Evolutionary conservation across 2,888 invertebrate species (phyloP), one percentile per base, ranked within the genome.

Genomic region (Blomia tropicalis): DNA sequence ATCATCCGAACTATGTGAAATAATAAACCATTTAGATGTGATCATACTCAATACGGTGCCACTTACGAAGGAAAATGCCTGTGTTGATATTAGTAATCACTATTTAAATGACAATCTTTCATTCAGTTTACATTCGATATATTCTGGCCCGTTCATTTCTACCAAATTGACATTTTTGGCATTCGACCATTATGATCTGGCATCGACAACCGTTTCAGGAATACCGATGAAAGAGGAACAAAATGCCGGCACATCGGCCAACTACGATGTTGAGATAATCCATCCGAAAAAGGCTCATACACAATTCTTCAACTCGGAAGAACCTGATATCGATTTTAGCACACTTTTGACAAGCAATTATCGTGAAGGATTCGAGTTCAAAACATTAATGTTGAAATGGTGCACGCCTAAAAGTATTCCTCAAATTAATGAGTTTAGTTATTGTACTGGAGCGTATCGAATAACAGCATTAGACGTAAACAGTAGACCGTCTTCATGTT

Each of bases 211-310:
- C 0, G 95, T 98, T 0, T 93, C 93, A 4, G 91, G 95, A 2
- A 96, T 96, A 70, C 98, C 98, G 1, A 98, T 98, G 98, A 98
- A 98, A 72, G 95, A 96, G 75, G 95, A 96, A 74, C 93, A 95
- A 77, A 95, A 95, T 74, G 92, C 93, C 0, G 89, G 89, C 72
- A 90, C 91, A 0, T 96, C 95, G 63, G 91, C 95, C 0, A 96
- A 96, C 76, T 98, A 98, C 71, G 96, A 98, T 73, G 98, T 98
- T 0, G 96, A 96, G 75, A 85, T 98, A 65, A 84, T 93, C 68
- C 96, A 98, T 73, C 82, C 87, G 0, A 81, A 82, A 7, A 81
- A 83, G 19, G 90, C 91, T 0, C 93, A 93, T 71, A 80, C 83
- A 0, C 84, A 88, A 0, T 80, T 89, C 44, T 77, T 88, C 31